phyloP scores from a whole-genome alignment of 2,797 vertebrate genomes.

The Enteromius fasciolatus region DNA sequence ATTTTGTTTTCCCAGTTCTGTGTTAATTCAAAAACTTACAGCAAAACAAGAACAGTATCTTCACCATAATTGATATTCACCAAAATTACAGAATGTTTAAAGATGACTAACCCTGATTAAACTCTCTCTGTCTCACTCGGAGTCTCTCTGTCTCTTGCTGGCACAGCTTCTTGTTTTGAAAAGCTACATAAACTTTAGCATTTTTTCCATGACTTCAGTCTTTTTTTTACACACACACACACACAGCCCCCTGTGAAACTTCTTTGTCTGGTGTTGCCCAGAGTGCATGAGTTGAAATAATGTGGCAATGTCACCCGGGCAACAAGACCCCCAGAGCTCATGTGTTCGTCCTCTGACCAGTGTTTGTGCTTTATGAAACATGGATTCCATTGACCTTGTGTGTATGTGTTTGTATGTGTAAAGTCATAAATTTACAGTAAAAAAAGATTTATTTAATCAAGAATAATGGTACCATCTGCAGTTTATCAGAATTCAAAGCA shows the following conservation, averaged over 20 bases:
- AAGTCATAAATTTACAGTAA: not conserved
- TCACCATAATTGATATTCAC: not conserved
- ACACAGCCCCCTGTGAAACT: conserved; percentile 51
- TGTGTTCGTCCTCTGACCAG: conserved; percentile 21
- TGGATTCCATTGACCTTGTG: conserved; percentile 24
- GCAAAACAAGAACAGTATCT: conserved; percentile 2
- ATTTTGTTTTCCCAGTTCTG: not conserved
- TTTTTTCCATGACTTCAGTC: conserved; percentile 85
- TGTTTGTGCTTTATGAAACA: conserved; percentile 24
- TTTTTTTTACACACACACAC: conserved; percentile 48
- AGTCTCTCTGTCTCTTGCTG: conserved; percentile 47
- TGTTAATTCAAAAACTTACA: not conserved
- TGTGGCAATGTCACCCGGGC: conserved; percentile 55
- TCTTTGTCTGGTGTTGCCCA: conserved; percentile 54
- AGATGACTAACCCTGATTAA: conserved; percentile 23
- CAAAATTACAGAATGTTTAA: conserved; percentile 15
- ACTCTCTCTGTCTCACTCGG: conserved; percentile 24
- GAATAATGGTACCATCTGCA: not conserved
- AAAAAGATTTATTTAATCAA: not conserved
- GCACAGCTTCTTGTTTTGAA: conserved; percentile 75
- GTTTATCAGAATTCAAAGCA: not conserved
- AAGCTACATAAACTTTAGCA: conserved; percentile 77
- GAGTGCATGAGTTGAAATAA: conserved; percentile 49
- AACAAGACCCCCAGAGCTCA: conserved; percentile 41
- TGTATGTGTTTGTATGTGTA: not conserved